Evolutionary conservation across 1,140 invertebrate genomes (phyloP).

Genomic region (Drosophila obscura): DNA sequence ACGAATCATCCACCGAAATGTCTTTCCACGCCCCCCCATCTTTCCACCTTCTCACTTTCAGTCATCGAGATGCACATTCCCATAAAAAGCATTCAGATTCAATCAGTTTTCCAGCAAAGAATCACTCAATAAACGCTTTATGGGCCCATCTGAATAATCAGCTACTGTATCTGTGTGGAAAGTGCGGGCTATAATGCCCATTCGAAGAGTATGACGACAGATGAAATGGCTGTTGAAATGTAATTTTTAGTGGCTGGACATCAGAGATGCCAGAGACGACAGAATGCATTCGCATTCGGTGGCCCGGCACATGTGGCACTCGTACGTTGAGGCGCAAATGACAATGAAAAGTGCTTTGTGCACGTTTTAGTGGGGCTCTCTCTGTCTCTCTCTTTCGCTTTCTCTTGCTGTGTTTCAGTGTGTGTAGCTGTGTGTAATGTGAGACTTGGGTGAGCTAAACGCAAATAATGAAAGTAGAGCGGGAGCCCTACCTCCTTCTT

Average conservation of each 20-base stretch:
- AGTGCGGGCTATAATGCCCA: slow-evolving; percentile 37
- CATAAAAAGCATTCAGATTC: neutral
- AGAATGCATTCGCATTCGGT: slow-evolving; percentile 22
- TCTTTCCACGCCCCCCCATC: too few relatives aligned
- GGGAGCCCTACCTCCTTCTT: neutral
- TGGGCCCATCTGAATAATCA: slow-evolving; percentile 10
- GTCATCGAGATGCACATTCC: too few relatives aligned
- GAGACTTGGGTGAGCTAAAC: slow-evolving; percentile 70
- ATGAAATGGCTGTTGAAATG: slow-evolving; percentile 70
- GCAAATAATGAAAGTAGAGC: slow-evolving; percentile 76
- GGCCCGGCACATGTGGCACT: slow-evolving; percentile 3
- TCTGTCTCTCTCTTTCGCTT: neutral
- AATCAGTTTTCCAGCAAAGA: neutral
- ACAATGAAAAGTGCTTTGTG: slow-evolving; percentile 69
- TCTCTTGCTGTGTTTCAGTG: too few relatives aligned
- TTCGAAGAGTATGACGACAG: slow-evolving; percentile 60
- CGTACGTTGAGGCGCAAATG: slow-evolving; percentile 62
- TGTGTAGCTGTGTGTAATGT: slow-evolving; percentile 46
- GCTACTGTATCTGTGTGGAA: slow-evolving; percentile 1
- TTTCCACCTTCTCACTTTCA: too few relatives aligned
- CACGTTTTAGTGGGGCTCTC: slow-evolving; percentile 9
- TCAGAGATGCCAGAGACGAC: slow-evolving; percentile 45
- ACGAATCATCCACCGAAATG: too few relatives aligned
- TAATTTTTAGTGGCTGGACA: slow-evolving; percentile 75
- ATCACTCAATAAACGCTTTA: slow-evolving; percentile 1